Evolutionary conservation across 2,113 vertebrate genomes (phyloP).

Genomic region (Motacilla tschutschensis): DNA sequence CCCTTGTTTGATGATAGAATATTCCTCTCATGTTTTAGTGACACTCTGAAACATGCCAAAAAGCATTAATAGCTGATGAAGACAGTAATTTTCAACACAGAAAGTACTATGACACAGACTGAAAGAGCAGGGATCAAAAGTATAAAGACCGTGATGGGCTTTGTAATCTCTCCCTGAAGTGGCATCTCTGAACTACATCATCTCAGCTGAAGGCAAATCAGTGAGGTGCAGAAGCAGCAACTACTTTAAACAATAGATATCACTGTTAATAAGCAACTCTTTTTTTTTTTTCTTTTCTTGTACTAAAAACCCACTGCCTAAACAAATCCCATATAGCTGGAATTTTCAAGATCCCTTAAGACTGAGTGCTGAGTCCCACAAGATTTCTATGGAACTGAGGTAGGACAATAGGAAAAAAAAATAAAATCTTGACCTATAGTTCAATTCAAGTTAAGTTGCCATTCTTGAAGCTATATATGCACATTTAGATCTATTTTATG

Average conservation of each 20-base stretch:
- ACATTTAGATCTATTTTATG: not conserved
- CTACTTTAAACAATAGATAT: not conserved
- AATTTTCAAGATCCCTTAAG: not conserved
- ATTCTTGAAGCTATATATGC: not conserved
- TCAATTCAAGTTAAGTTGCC: not conserved
- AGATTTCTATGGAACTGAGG: not conserved
- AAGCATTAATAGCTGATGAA: not conserved
- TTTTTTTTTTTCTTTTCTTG: no score
- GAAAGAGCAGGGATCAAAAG: not conserved
- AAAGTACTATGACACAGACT: not conserved
- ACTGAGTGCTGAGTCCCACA: not conserved
- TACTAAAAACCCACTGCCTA: not conserved
- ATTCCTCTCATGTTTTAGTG: not conserved
- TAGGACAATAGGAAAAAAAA: not conserved
- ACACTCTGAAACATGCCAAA: not conserved
- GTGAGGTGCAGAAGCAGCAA: not conserved
- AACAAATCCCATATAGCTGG: not conserved
- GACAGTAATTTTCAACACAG: not conserved
- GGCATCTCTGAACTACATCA: not conserved
- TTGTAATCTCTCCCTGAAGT: not conserved
- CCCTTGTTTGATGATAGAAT: not conserved
- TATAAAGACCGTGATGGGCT: not conserved
- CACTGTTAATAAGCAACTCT: not conserved
- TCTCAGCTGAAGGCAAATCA: not conserved
- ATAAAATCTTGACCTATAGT: not conserved